Conservation (phyloP, 2,888 invertebrate species). For the Drosophila barbarae region DNA sequence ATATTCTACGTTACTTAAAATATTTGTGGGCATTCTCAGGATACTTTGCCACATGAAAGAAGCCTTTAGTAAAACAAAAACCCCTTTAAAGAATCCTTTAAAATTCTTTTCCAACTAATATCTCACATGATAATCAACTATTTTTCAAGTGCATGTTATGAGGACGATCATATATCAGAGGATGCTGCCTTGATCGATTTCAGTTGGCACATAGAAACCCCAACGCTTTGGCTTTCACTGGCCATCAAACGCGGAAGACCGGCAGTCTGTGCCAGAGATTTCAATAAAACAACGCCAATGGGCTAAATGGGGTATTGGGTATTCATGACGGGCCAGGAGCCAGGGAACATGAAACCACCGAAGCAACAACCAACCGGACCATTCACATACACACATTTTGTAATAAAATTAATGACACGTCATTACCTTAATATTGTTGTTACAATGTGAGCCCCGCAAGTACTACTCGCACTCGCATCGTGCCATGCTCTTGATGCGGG, state of each 20-base stretch:
- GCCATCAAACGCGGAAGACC: conserved; percentile 67
- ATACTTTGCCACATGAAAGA: neutral
- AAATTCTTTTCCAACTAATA: neutral
- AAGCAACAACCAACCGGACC: conserved; percentile 14
- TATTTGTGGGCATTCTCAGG: conserved; percentile 4
- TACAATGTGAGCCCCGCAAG: conserved; percentile 59
- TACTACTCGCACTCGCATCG: conserved; percentile 36
- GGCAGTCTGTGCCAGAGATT: conserved; percentile 58
- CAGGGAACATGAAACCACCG: conserved; percentile 11
- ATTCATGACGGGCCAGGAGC: conserved; percentile 26
- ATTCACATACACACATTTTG: conserved; percentile 66
- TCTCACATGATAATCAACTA: neutral
- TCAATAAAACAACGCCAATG: conserved; percentile 65
- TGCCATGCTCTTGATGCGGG: conserved; percentile 16
- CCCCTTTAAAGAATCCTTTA: neutral
- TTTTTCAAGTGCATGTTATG: conserved; percentile 1
- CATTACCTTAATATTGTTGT: conserved; percentile 73
- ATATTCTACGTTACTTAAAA: conserved; percentile 2
- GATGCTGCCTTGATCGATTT: conserved; percentile 16
- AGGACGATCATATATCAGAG: neutral
- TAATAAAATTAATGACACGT: conserved; percentile 75
- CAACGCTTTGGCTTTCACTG: conserved; percentile 35
- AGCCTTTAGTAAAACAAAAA: neutral
- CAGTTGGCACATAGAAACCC: conserved; percentile 11
- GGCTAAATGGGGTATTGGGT: conserved; percentile 43